A percentile compares a stretch with the other conserved stretches of the same genome.
phyloP scores from a whole-genome alignment of 2,888 invertebrate genomes.

The Drosophila heteroneura region DNA sequence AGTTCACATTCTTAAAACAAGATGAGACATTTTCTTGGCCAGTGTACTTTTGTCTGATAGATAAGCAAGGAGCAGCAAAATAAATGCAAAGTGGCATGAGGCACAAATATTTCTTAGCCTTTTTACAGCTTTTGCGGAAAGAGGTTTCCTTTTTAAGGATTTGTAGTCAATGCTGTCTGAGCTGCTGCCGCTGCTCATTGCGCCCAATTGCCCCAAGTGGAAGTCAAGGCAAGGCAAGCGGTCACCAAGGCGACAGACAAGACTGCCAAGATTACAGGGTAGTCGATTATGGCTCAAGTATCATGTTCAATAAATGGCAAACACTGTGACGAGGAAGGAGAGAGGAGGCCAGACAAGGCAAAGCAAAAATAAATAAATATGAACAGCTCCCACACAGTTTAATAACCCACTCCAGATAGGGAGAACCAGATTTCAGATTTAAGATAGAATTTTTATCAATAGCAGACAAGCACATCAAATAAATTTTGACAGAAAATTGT shows the following conservation, averaged over 20 bases:
- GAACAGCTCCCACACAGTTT: constrained; percentile 22
- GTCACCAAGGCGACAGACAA: constrained; percentile 65
- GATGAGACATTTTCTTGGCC: neutral
- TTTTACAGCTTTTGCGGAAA: neutral
- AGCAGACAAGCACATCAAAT: neutral
- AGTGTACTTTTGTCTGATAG: constrained; percentile 22
- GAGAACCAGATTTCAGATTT: neutral
- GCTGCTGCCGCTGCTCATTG: constrained; percentile 35
- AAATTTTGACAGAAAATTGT: neutral
- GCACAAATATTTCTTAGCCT: constrained; percentile 13
- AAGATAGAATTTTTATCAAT: neutral
- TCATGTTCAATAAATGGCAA: constrained; percentile 64
- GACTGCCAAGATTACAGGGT: constrained; percentile 59
- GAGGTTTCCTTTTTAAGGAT: constrained; percentile 8
- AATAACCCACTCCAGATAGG: neutral
- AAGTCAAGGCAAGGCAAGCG: neutral
- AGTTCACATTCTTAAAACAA: neutral
- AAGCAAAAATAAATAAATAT: constrained; percentile 8
- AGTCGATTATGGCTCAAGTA: constrained; percentile 64
- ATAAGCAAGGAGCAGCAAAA: constrained; percentile 18
- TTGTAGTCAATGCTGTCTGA: constrained; percentile 52
- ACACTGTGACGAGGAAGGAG: constrained; percentile 5
- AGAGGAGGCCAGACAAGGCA: neutral
- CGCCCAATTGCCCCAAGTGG: constrained; percentile 47
- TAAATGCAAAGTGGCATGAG: neutral